These are phyloP conservation scores for Coracias cyanogaster DNA, from an alignment of 2,797 vertebrate species.

Conservation along the genomic window DNA sequence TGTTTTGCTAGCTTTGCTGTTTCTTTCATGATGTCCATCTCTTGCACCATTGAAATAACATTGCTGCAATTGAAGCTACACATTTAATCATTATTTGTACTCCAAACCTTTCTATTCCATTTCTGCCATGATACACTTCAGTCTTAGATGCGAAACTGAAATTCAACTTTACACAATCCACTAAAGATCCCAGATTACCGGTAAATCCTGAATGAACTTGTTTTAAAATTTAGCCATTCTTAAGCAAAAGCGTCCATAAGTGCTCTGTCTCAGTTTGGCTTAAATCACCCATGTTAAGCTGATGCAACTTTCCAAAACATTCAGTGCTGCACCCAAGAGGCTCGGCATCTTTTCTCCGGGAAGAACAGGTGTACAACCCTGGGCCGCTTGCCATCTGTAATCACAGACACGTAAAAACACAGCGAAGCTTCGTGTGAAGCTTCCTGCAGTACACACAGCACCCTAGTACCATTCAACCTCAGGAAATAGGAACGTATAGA, in stretches of 20 bases:
- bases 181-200: neutral
- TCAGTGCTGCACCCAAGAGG: neutral
- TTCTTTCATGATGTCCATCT: neutral
- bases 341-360: neutral
- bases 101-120: neutral
- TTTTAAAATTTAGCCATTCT: neutral
- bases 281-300: neutral
- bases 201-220: neutral
- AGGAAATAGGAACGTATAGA: neutral
- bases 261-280: neutral
- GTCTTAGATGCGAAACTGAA: neutral
- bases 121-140: neutral
- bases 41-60: neutral
- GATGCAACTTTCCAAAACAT: constrained; percentile 1
- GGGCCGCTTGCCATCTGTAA: neutral
- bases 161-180: neutral
- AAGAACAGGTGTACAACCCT: neutral
- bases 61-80: neutral
- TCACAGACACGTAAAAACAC: neutral
- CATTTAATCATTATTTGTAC: neutral
- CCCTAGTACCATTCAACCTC: neutral
- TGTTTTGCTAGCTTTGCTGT: neutral
- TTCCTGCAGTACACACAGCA: neutral
- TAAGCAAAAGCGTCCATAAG: neutral
- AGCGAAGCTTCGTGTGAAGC: neutral